Percentiles rank a stretch among this genome's conserved stretches.
Evolutionary conservation across 2,113 vertebrate genomes (phyloP).

Genomic region (Elachura formosa): DNA sequence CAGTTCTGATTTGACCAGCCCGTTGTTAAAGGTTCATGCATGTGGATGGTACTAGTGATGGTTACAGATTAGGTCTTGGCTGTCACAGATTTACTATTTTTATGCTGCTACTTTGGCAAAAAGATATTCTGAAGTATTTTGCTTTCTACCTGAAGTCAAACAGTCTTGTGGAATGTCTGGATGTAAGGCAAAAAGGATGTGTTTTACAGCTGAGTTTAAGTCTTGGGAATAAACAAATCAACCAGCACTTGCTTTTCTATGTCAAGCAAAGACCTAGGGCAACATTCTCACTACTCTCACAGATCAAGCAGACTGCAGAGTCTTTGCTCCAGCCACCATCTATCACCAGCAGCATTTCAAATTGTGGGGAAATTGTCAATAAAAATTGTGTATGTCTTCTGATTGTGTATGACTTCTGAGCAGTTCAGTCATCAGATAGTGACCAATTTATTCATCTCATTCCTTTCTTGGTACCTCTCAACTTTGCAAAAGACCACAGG

Average conservation of each 20-base stretch:
- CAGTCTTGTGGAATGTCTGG: not conserved
- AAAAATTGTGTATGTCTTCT: constrained; percentile 21
- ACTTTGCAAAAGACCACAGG: constrained; percentile 16
- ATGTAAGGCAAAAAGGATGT: not conserved
- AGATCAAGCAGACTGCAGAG: constrained; percentile 13
- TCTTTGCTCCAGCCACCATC: constrained; percentile 7
- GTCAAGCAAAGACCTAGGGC: constrained; percentile 46
- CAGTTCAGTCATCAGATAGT: constrained; percentile 27
- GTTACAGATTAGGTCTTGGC: not conserved
- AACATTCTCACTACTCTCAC: constrained; percentile 35
- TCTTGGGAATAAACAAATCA: constrained; percentile 51
- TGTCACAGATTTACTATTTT: not conserved
- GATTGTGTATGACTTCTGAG: constrained; percentile 32
- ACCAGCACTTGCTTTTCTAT: constrained; percentile 21
- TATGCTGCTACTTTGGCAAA: not conserved
- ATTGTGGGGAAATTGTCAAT: constrained; percentile 44
- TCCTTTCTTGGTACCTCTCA: not conserved
- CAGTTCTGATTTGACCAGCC: not conserved
- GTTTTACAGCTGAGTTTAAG: constrained; percentile 19
- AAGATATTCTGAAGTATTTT: constrained; percentile 25
- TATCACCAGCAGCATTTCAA: constrained; percentile 40
- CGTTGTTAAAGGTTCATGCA: not conserved
- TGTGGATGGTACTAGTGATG: not conserved
- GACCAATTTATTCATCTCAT: constrained; percentile 45
- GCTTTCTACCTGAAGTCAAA: constrained; percentile 33